Percentiles rank a stretch among this genome's conserved stretches.
Evolutionary conservation across 2,888 invertebrate genomes (phyloP).

Genomic region (Ametastegia equiseti): DNA sequence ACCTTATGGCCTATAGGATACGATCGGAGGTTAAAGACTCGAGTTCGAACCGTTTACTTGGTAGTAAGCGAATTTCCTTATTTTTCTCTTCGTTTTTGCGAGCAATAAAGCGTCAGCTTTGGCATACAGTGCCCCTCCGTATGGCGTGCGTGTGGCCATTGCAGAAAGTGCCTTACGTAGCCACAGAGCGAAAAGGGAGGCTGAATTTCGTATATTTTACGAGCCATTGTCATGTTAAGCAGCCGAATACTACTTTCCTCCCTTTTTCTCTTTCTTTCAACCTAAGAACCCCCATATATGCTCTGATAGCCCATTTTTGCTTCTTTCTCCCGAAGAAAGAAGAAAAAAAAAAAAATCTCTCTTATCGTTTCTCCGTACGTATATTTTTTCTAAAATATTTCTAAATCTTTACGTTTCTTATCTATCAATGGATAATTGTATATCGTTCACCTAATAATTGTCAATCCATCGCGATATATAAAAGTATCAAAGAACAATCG

Average conservation of each 20-base stretch:
- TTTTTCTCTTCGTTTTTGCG: neutral
- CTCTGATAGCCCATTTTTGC: neutral
- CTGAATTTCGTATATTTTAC: conserved; percentile 58
- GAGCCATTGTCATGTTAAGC: conserved; percentile 62
- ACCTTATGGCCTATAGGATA: neutral
- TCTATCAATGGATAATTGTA: neutral
- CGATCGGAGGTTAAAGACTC: neutral
- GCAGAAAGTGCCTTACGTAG: conserved; percentile 28
- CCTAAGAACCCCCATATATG: neutral
- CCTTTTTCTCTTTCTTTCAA: neutral
- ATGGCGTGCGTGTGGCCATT: conserved; percentile 34
- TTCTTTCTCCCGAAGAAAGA: neutral
- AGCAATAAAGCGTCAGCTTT: conserved; percentile 26
- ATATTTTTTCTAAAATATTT: neutral
- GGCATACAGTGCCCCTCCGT: neutral
- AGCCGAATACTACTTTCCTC: conserved; percentile 53
- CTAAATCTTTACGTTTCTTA: neutral
- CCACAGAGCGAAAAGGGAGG: conserved; percentile 53
- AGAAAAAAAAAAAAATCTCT: neutral
- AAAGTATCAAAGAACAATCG: no score
- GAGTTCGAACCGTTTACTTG: neutral
- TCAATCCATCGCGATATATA: no score
- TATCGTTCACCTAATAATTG: no score
- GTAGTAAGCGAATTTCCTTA: neutral
- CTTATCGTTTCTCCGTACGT: neutral